phyloP scores from a whole-genome alignment of 2,888 invertebrate genomes.

The Hemistola chrysoprasaria region DNA sequence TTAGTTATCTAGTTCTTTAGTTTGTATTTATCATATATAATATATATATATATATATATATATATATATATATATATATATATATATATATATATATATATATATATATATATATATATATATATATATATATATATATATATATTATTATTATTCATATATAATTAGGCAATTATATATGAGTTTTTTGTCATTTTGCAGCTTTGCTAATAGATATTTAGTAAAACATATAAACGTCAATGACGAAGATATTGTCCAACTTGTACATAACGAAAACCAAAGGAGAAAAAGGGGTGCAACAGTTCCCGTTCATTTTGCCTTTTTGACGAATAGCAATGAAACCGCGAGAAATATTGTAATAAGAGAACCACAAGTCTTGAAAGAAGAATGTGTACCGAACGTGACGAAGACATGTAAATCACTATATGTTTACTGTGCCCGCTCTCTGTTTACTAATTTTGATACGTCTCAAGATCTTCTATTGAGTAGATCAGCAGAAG shows the following conservation, averaged over 20 bases:
- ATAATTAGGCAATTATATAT: not conserved
- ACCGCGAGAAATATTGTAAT: conserved; percentile 48
- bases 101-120: too few relatives aligned
- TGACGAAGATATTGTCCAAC: conserved; percentile 42
- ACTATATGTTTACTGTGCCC: conserved; percentile 79
- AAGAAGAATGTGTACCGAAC: conserved; percentile 70
- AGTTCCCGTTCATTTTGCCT: conserved; percentile 56
- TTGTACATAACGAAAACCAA: conserved; percentile 30
- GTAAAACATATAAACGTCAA: conserved; percentile 66
- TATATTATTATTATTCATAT: not conserved
- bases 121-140: too few relatives aligned
- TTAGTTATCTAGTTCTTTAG: too few relatives aligned
- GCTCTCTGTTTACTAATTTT: conserved; percentile 62
- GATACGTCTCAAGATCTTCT: conserved; percentile 46
- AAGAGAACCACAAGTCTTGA: conserved; percentile 60
- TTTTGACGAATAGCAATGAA: conserved; percentile 40
- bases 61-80: too few relatives aligned
- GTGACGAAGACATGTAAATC: conserved; percentile 77
- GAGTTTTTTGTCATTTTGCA: conserved; percentile 34
- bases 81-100: too few relatives aligned
- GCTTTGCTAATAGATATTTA: conserved; percentile 60
- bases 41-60: too few relatives aligned
- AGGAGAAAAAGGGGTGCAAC: conserved; percentile 46
- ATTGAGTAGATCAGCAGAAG: conserved; percentile 38
- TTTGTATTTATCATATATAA: too few relatives aligned